Conservation (phyloP, 1,140 invertebrate species). For the Mya arenaria region DNA sequence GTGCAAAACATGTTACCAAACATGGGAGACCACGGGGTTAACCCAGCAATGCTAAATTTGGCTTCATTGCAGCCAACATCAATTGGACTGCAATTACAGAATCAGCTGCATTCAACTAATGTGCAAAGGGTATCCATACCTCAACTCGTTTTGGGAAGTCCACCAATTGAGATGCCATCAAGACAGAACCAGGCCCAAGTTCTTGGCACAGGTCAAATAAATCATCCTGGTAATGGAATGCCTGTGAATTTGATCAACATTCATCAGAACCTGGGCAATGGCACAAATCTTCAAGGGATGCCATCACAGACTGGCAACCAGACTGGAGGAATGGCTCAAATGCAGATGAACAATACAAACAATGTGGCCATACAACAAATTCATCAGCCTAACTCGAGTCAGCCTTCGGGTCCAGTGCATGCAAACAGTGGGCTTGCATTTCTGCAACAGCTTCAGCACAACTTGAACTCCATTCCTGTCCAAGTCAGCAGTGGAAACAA, state of each 20-base stretch:
- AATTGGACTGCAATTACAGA: background rate
- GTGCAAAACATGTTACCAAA: background rate
- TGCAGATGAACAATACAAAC: too few relatives aligned
- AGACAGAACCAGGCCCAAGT: too few relatives aligned
- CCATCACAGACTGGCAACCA: too few relatives aligned
- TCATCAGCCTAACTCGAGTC: too few relatives aligned
- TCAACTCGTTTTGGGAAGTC: too few relatives aligned
- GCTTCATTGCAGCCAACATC: background rate
- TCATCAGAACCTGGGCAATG: constrained; percentile 60
- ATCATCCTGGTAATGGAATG: constrained; percentile 7
- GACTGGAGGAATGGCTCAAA: too few relatives aligned
- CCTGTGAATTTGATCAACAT: constrained; percentile 66
- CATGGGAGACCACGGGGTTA: background rate
- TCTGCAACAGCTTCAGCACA: background rate
- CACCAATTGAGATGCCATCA: too few relatives aligned
- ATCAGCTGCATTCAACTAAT: background rate
- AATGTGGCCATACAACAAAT: too few relatives aligned
- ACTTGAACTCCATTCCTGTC: background rate
- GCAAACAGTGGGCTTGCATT: too few relatives aligned
- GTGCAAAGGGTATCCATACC: background rate
- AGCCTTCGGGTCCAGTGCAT: too few relatives aligned
- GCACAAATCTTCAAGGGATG: too few relatives aligned
- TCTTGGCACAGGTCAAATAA: constrained; percentile 13
- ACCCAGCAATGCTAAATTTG: background rate
- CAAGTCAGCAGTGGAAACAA: constrained; percentile 50